Evolutionary conservation across 2,888 invertebrate genomes (phyloP), one percentile per base, ranked within the genome.

Genomic region (Dichetophora obliterata): DNA sequence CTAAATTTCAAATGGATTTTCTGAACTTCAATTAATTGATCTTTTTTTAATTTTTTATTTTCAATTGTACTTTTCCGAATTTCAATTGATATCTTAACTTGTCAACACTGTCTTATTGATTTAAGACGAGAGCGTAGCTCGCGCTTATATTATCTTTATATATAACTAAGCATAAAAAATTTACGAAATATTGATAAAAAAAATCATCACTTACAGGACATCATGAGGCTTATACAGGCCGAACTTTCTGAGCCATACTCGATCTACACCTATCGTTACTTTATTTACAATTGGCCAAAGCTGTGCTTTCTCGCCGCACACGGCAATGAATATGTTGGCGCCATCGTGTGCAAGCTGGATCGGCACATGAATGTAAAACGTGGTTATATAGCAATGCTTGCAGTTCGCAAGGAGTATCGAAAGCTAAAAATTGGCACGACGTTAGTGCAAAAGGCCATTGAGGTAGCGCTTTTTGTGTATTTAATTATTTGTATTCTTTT

Each of bases 201-300:
- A 54, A 54, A 6, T 5, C 19, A 27, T 5, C 19, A 27, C 2
- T 31, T 63, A 2, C 79, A 89, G 85, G 96, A 97, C 90, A 99
- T 99, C 84, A 99, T 99, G 98, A 94, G 95, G 91, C 94, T 99
- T 87, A 99, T 99, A 89, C 98, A 98, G 89, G 98, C 98, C 90
- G 99, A 99, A 92, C 92, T 99, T 84, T 98, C 98, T 78, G 99
- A 99, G 92, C 99, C 99, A 54, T 99, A 99, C 91, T 99, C 99
- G 82, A 99, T 99, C 91, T 99, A 99, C 90, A 99, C 99, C 43
- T 99, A 99, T 92, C 94, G 99, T 91, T 99, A 99, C 92, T 99
- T 99, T 91, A 98, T 99, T 89, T 98, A 99, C 90, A 99, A 99
- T 90, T 99, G 99, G 99, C 99, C 99, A 89, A 96, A 98, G 90